Evolutionary conservation across 2,113 vertebrate genomes (phyloP), one percentile per base, ranked within the genome.

Genomic region (Misgurnus anguillicaudatus): DNA sequence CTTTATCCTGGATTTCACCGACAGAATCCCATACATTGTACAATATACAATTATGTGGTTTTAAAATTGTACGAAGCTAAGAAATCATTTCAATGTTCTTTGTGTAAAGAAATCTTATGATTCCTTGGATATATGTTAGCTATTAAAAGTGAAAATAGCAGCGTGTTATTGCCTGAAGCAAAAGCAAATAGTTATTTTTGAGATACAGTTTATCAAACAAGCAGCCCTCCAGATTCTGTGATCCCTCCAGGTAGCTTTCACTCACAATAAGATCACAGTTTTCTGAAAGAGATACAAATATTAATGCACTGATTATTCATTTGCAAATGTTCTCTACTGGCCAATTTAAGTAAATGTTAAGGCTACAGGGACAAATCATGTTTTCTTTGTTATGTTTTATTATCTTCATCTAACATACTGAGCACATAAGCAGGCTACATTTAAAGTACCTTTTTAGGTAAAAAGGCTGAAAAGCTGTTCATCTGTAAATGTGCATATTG

Each of bases 341-440:
- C 68, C 42, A 69, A 53, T 69, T 69, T 45, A 69, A 47, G 6
- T 51, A 48, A 42, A 69, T 36, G 67, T 70, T 51, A 7, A 70
- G 14, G 21, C 47, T 72, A 17, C 53, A 58, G 36, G 69, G 57
- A 72, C 10, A 16, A 24, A 72, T 72, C 53, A 11, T 72, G 42
- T 72, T 58, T 42, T 41, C 2, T n/a, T 31, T 69, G 6, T 17
- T 58, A 6, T 13, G n/a, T 58, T 58, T 58, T 72, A 51, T 51
- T 16, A 72, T 69, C 45, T 69, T 51, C 17, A 69, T 16, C 8
- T 36, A 69, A 69, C 13, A 48, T 48, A 67, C 3, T 45, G 64
- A 16, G 66, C 9, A 47, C 7, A 48, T 48, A 48, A 11, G 10
- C 13, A 4, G 45, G 19, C 2, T 51, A 31, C 45, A 9, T 4